phyloP scores from a whole-genome alignment of 1,140 invertebrate genomes.

The Ruditapes philippinarum region DNA sequence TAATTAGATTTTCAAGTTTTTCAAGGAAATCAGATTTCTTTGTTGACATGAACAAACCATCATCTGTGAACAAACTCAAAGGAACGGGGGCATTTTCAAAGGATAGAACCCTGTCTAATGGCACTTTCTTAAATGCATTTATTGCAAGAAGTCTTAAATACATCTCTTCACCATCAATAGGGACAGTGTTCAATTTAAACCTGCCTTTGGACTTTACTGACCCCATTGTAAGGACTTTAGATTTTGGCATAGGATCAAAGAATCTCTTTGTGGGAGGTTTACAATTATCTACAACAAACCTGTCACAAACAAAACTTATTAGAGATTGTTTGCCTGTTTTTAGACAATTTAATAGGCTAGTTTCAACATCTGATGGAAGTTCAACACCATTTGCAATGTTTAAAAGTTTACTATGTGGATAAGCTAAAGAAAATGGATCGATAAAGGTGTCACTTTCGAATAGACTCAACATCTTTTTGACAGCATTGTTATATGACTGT shows the following conservation, averaged over 20 bases:
- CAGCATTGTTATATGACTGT: not conserved
- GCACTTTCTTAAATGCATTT: slow-evolving; percentile 14
- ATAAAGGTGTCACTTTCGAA: slow-evolving; percentile 27
- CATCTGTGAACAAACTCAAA: slow-evolving; percentile 22
- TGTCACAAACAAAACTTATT: not conserved
- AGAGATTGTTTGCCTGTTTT: not conserved
- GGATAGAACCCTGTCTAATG: not conserved
- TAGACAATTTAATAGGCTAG: not conserved
- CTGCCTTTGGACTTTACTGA: not conserved
- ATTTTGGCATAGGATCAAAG: slow-evolving; percentile 3
- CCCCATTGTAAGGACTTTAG: slow-evolving; percentile 5
- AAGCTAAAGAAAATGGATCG: slow-evolving; percentile 28
- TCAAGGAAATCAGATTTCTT: slow-evolving; percentile 33
- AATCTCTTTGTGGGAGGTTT: not conserved
- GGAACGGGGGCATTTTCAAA: slow-evolving; percentile 35
- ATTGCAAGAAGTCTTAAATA: slow-evolving; percentile 2
- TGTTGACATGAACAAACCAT: not conserved
- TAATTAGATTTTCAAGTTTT: not conserved
- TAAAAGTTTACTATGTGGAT: not conserved
- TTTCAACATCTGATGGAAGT: not conserved
- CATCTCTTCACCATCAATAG: not conserved
- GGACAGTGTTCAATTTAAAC: not conserved
- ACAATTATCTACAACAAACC: not conserved
- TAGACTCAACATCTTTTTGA: slow-evolving; percentile 16
- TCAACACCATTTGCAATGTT: slow-evolving; percentile 47